Evolutionary conservation across 2,888 invertebrate genomes (phyloP), one percentile per base, ranked within the genome.

Genomic region (Meandrusa payeni): DNA sequence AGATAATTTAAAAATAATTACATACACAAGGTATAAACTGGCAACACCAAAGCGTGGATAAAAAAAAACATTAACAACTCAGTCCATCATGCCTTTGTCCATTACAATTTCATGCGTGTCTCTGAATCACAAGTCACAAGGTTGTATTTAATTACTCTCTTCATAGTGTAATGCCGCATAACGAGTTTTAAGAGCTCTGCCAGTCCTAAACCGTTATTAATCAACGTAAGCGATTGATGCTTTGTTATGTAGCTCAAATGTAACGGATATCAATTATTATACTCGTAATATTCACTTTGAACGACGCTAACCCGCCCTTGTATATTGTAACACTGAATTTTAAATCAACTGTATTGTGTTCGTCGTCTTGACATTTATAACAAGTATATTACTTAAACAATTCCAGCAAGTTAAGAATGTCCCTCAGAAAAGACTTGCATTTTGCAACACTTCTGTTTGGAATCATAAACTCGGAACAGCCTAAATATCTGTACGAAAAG

Each of bases 181-280:
- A 33, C 38, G 31, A 41, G 37, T 44, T 26, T 37, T 20, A 26
- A 38, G 28, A 41, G 38, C 24, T 19, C 28, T 11, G 42, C 17
- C 37, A 33, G 33, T 11, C 41, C 41, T 36, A 63, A 61, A 62
- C 64, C 64, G 61, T 66, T 60, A 78, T 78, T 77, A 76, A 78
- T 78, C 73, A 76, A 66, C 66, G 55, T 50, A 51, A 46, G 50
- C 52, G 50, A 51, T 53, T 51, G 52, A 48, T 39, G 41, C 43
- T 41, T 37, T 44, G 37, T 43, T 43, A 43, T 31, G 24, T 34
- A 10, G 34, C 36, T 24, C 29, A 24, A 39, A 39, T 39, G 39
- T 39, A 37, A 27, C 27, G 20, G 15, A 23, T 37, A 42, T 37
- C 20, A 37, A 43, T 38, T 37, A 43, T 26, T 31, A 23, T n/a